A percentile compares a stretch with the other conserved stretches of the same genome.
These are phyloP conservation scores for Ceyx melanurus DNA, from an alignment of 2,113 vertebrate genomes.

Conservation along the genomic window DNA sequence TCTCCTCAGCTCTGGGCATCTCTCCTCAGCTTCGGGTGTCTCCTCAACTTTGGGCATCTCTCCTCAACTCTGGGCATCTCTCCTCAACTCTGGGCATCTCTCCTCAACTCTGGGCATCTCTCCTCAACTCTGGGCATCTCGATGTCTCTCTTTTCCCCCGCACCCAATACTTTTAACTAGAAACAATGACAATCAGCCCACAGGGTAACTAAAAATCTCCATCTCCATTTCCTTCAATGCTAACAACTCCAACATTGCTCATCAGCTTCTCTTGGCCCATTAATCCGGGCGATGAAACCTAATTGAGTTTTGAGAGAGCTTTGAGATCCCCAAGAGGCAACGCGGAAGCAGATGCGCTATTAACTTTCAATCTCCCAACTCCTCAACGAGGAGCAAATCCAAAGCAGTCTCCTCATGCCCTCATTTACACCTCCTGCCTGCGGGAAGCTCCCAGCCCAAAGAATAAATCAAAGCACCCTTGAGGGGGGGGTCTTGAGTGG, in stretches of 20 bases:
- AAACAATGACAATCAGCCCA: neutral
- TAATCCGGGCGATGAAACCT: neutral
- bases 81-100: neutral
- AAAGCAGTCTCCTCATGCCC: neutral
- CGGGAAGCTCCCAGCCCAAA: rapidly evolving
- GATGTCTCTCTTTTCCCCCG: neutral
- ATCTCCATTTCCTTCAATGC: neutral
- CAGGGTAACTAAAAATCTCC: neutral
- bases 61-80: neutral
- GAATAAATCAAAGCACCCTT: no score
- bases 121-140: neutral
- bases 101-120: neutral
- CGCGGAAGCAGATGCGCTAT: neutral
- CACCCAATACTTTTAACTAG: neutral
- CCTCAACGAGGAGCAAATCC: neutral
- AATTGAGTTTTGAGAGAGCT: neutral
- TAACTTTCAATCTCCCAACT: neutral
- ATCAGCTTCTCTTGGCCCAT: neutral
- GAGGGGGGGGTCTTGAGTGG: neutral
- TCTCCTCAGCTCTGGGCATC: neutral
- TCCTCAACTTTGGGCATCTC: neutral
- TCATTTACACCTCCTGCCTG: rapidly evolving
- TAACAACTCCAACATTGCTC: neutral
- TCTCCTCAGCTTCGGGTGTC: no score
- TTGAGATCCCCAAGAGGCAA: neutral